phyloP scores from a whole-genome alignment of 1,140 invertebrate species.

The Calliopsis andreniformis region DNA sequence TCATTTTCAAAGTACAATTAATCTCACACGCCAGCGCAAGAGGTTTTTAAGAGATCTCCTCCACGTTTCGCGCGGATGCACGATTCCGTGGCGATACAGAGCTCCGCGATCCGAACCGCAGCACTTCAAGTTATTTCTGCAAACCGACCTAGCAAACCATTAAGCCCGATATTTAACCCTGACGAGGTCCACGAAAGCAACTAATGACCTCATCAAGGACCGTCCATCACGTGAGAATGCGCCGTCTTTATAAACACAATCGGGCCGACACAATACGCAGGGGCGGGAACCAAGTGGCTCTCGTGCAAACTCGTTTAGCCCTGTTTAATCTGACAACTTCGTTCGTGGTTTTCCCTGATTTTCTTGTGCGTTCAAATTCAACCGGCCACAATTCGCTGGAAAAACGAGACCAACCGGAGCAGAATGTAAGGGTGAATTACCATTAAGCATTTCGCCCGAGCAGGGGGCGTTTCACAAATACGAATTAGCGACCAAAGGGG shows the following conservation, averaged over 20 bases:
- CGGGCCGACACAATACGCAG: not conserved
- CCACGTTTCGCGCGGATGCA: not conserved
- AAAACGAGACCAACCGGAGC: not conserved
- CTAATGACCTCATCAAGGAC: conserved; percentile 45
- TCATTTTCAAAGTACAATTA: conserved; percentile 31
- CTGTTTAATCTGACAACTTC: conserved; percentile 20
- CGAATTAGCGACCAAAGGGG: not conserved
- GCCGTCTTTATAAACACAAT: conserved; percentile 36
- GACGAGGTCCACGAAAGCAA: conserved; percentile 3
- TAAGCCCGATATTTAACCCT: conserved; percentile 40
- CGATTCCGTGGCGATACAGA: not conserved
- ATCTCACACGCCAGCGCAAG: conserved; percentile 3
- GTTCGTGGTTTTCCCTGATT: conserved; percentile 13
- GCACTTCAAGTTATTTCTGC: conserved; percentile 21
- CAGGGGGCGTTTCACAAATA: not conserved
- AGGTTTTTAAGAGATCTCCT: not conserved
- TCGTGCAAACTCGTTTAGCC: conserved; percentile 23
- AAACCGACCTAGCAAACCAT: conserved; percentile 17
- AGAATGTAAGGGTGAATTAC: conserved; percentile 6
- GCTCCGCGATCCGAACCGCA: not conserved
- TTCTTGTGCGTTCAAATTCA: conserved; percentile 3
- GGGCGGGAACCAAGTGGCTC: not conserved
- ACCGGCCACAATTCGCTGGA: not conserved
- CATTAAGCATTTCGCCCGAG: not conserved
- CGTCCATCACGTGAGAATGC: conserved; percentile 29